Percentiles rank a stretch among this genome's conserved stretches.
phyloP scores from a whole-genome alignment of 2,888 invertebrate species.

The Plutella xylostella region DNA sequence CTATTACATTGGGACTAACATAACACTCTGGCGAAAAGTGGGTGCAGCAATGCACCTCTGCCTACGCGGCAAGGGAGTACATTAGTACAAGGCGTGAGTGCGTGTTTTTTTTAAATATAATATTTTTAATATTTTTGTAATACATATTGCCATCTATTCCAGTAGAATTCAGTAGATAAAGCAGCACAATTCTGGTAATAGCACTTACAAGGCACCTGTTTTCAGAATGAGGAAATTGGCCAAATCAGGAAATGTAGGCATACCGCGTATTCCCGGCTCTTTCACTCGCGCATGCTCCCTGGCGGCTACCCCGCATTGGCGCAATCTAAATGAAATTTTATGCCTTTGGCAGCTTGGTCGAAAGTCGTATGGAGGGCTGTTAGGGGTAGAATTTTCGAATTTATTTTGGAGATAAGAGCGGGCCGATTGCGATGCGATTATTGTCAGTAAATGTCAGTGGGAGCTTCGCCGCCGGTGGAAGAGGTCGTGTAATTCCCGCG shows the following conservation, averaged over 20 bases:
- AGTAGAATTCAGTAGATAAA: too few relatives aligned
- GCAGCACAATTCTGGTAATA: too few relatives aligned
- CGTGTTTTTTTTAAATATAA: too few relatives aligned
- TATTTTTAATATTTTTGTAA: too few relatives aligned
- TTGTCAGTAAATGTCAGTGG: conserved; percentile 30
- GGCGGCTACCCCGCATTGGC: conserved; percentile 17
- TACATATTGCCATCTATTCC: too few relatives aligned
- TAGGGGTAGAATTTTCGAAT: conserved; percentile 8
- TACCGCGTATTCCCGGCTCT: conserved; percentile 20
- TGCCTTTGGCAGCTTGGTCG: conserved; percentile 23
- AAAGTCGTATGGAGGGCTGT: conserved; percentile 16
- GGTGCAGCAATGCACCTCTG: too few relatives aligned
- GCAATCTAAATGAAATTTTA: conserved; percentile 31
- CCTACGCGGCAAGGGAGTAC: too few relatives aligned
- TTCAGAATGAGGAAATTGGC: conserved; percentile 21
- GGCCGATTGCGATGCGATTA: conserved; percentile 6
- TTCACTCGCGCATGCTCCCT: conserved; percentile 48
- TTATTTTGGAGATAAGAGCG: conserved; percentile 11
- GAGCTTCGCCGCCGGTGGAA: conserved; percentile 21
- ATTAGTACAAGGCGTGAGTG: too few relatives aligned
- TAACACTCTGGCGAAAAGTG: too few relatives aligned
- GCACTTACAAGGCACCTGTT: too few relatives aligned
- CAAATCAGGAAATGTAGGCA: background rate
- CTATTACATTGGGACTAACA: too few relatives aligned
- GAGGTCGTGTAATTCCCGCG: too few relatives aligned